These are phyloP conservation scores for Pollenia angustigena DNA, from an alignment of 2,888 invertebrate genomes.

Conservation along the genomic window DNA sequence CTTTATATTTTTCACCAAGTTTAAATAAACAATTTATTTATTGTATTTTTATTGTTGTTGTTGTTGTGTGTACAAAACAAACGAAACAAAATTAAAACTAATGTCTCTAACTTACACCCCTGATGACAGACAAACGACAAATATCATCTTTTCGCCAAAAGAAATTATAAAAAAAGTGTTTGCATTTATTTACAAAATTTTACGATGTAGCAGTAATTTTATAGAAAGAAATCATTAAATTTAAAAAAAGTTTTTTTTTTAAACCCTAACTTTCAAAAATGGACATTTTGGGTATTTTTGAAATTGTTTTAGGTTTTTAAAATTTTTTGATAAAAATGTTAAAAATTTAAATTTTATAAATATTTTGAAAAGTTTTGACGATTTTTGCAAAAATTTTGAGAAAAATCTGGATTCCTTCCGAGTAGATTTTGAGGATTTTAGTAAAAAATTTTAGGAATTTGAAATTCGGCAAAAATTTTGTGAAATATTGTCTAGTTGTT, in stretches of 20 bases:
- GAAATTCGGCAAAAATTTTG: no score
- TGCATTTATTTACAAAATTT: slow-evolving; percentile 36
- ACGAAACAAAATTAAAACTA: slow-evolving; percentile 53
- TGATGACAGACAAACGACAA: slow-evolving; percentile 72
- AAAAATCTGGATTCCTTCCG: no score
- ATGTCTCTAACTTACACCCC: slow-evolving; percentile 66
- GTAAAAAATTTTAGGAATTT: no score
- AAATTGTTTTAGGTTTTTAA: no score
- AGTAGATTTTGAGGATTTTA: no score
- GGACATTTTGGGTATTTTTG: no score
- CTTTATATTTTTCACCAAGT: slow-evolving; percentile 59
- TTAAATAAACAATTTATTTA: slow-evolving; percentile 62
- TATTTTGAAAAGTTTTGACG: no score
- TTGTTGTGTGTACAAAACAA: slow-evolving; percentile 7
- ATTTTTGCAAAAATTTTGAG: no score
- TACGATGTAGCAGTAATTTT: background rate
- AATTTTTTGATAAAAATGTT: no score
- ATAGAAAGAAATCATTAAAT: slow-evolving; percentile 13
- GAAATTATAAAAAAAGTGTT: slow-evolving; percentile 12
- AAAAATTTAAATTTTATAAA: no score
- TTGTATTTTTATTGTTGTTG: slow-evolving; percentile 31
- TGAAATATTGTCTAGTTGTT: no score
- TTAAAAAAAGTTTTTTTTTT: background rate
- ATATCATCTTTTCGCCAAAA: slow-evolving; percentile 61
- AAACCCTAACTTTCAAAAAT: background rate